These are phyloP conservation scores for Limnephilus marmoratus DNA, from an alignment of 2,888 invertebrate species.

Conservation along the genomic window DNA sequence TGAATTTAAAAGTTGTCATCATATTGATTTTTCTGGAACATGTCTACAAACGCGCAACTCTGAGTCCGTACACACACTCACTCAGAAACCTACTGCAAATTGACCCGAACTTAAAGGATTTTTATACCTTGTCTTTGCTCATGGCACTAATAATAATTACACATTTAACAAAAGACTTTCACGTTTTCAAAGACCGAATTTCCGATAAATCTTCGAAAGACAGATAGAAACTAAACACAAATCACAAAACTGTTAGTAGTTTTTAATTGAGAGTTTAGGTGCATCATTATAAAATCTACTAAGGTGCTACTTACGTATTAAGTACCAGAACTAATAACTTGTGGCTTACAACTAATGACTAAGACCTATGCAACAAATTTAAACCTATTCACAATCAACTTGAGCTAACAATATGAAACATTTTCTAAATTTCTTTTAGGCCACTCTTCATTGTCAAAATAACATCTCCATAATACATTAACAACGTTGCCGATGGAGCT, in stretches of 20 bases:
- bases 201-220: not conserved
- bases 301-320: not conserved
- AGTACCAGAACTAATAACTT: not conserved
- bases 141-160: no score
- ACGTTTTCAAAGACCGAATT: not conserved
- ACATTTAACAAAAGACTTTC: no score
- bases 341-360: not conserved
- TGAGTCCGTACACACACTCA: no score
- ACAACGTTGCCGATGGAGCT: not conserved
- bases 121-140: no score
- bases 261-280: not conserved
- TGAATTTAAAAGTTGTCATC: no score
- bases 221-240: not conserved
- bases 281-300: not conserved
- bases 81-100: no score
- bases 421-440: not conserved
- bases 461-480: not conserved
- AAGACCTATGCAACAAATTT: not conserved
- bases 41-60: no score
- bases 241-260: not conserved
- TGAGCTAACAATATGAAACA: not conserved
- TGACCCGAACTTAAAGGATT: no score
- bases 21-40: no score
- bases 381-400: not conserved
- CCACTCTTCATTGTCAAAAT: not conserved